Base-by-base conservation (phyloP, 2,888 invertebrate species). In the Chrysolina americana region DNA sequence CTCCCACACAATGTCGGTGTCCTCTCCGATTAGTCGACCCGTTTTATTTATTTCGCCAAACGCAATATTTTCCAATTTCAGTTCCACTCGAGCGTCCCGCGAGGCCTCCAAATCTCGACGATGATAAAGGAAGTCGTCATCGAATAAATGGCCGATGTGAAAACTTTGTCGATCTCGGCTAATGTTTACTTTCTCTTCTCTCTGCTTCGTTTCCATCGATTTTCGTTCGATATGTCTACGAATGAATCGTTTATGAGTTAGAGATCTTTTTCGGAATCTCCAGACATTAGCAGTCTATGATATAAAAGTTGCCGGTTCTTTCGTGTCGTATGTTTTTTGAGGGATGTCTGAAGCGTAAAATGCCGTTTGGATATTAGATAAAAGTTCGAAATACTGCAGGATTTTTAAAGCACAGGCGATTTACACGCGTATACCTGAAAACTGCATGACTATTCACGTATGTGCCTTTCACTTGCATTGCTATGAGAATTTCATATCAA, bases 111-210 rank as follows among this genome's bases (percentile, higher is more conserved):
- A 48, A 65, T 23, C 65, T 65, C 23, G 15, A 15, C 48, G 23
- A 66, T 21, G 17, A 66, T 44, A 48, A 36, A 48, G 36, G 44
- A 50, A 48, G 50, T 10, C 44, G 21, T 68, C 68, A 73, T 73
- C 72, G 68, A 68, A 73, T 73, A 48, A 73, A 68, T 73, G 41
- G 72, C 36, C 68, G 68, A 73, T 50, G 72, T 70, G 71, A 73
- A 65, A 75, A 68, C 66, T 65, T 70, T 70, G 72, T 66, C 72
- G 53, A 75, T 63, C 66, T 63, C 68, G 68, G 53, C 63, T 73
- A 70, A 70, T 73, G 66, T 75, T 73, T 65, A 70, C 63, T 70
- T 70, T 75, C 70, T 59, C 68, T 41, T 66, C 64, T 66, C 50
- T 63, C n/a, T 15, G 23, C 48, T 68, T 41, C 64, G 59, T 63